These are phyloP conservation scores for Kradibia gibbosae DNA, from an alignment of 1,140 invertebrate genomes.

Conservation along the genomic window DNA sequence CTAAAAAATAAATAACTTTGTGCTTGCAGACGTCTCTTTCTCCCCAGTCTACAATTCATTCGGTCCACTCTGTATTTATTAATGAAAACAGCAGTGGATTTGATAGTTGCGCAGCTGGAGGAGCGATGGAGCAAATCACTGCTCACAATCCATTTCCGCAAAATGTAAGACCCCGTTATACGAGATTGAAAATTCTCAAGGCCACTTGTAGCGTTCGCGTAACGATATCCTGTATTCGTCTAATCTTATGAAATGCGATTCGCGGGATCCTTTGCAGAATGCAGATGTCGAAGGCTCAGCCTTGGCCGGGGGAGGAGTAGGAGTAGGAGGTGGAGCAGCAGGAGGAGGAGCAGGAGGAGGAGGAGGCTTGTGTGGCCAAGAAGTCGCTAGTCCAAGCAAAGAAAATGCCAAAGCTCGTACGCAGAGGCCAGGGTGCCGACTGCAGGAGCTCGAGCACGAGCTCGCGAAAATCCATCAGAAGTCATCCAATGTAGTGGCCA, in stretches of 20 bases:
- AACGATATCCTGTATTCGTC: no score
- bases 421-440: conserved; percentile 65
- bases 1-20: conserved; percentile 35
- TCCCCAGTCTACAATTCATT: conserved; percentile 71
- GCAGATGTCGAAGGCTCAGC: conserved; percentile 59
- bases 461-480: conserved; percentile 67
- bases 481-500: conserved; percentile 52
- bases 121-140: conserved; percentile 42
- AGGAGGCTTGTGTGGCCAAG: conserved; percentile 53
- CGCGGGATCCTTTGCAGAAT: conserved; percentile 17
- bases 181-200: background rate
- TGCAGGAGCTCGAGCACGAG: conserved; percentile 69
- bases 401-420: conserved; percentile 62
- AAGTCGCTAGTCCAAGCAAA: conserved; percentile 69
- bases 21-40: conserved; percentile 69
- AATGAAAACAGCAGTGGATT: conserved; percentile 47
- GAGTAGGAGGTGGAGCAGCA: no score
- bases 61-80: conserved; percentile 50
- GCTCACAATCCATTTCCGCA: conserved; percentile 51
- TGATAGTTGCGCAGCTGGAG: conserved; percentile 23
- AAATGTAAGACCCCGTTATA: conserved; percentile 52
- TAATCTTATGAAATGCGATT: no score
- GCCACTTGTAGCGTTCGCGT: no score
- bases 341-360: conserved; percentile 33
- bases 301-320: no score